phyloP scores from a whole-genome alignment of 2,113 vertebrate species.

The Oncorhynchus mykiss region DNA sequence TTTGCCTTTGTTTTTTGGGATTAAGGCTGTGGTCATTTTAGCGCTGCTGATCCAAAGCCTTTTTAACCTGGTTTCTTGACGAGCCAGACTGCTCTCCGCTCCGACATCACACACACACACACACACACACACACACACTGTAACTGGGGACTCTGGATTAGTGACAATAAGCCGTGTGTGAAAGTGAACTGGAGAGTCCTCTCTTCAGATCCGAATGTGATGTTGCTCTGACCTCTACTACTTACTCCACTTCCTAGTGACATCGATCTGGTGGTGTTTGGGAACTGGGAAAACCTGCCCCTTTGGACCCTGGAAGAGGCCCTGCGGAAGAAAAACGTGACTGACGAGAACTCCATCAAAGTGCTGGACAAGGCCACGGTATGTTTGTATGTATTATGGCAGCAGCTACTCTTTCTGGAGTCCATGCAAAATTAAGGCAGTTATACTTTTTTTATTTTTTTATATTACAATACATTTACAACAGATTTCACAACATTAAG shows the following conservation, averaged over 20 bases:
- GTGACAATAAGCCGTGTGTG: constrained; percentile 28
- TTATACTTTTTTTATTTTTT: too few relatives aligned
- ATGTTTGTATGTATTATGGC: constrained; percentile 40
- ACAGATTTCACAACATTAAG: too few relatives aligned
- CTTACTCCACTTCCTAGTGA: constrained; percentile 75
- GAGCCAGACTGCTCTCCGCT: background rate
- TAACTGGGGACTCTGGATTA: constrained; percentile 27
- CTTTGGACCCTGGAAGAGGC: constrained; percentile 97
- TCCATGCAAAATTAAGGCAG: too few relatives aligned
- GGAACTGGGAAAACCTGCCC: constrained; percentile 94
- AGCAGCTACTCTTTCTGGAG: too few relatives aligned
- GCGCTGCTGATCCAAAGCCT: constrained; percentile 19
- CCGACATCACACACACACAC: background rate
- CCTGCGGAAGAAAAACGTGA: constrained; percentile 90
- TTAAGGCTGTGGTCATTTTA: constrained; percentile 24
- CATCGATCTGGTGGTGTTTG: constrained; percentile 97
- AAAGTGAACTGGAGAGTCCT: background rate
- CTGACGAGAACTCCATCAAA: constrained; percentile 93
- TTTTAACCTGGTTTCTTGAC: constrained; percentile 21
- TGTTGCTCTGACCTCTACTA: background rate
- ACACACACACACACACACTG: background rate
- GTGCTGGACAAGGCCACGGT: constrained; percentile 98
- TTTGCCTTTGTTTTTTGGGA: constrained; percentile 21
- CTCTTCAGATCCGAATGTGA: background rate
- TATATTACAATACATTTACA: too few relatives aligned